Conservation (phyloP, 1,140 invertebrate genomes). For the Drosophila albomicans region DNA sequence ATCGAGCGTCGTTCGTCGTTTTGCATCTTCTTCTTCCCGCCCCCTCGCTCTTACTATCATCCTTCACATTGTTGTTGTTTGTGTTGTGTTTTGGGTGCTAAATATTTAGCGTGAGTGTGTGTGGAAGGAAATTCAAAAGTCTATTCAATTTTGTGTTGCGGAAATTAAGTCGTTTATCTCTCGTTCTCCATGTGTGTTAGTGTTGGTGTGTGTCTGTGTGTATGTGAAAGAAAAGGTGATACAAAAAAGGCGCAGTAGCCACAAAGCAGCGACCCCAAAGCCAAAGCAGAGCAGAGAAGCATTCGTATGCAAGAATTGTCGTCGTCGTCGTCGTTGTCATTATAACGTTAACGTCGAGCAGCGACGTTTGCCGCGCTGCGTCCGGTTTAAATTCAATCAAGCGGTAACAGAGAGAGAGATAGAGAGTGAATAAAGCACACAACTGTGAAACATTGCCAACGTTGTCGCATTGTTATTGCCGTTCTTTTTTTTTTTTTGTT, state of each 20-base stretch:
- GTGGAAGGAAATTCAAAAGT: slow-evolving; percentile 43
- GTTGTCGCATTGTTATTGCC: slow-evolving; percentile 33
- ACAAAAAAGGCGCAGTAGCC: slow-evolving; percentile 53
- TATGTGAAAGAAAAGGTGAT: slow-evolving; percentile 60
- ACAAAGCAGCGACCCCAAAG: slow-evolving; percentile 22
- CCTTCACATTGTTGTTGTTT: slow-evolving; percentile 15
- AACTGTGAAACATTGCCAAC: slow-evolving; percentile 43
- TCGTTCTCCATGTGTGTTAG: slow-evolving; percentile 16
- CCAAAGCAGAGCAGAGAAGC: slow-evolving; percentile 19
- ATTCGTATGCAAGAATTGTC: slow-evolving; percentile 71
- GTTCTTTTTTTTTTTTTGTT: slow-evolving; percentile 4
- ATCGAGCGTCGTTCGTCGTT: slow-evolving; percentile 37
- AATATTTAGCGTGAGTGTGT: slow-evolving; percentile 38
- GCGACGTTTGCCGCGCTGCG: slow-evolving; percentile 40
- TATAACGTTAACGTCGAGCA: slow-evolving; percentile 34
- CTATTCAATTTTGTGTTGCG: slow-evolving; percentile 47
- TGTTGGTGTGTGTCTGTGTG: slow-evolving; percentile 33
- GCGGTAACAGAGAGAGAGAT: slow-evolving; percentile 46
- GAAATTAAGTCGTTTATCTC: slow-evolving; percentile 44
- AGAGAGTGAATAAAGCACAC: slow-evolving; percentile 30
- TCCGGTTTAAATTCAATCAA: slow-evolving; percentile 79
- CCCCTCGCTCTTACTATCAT: neutral
- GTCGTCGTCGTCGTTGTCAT: slow-evolving; percentile 14
- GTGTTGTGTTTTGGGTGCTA: slow-evolving; percentile 43
- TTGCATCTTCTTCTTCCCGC: neutral